phyloP scores from a whole-genome alignment of 2,888 invertebrate genomes.

The Papilio demoleus region DNA sequence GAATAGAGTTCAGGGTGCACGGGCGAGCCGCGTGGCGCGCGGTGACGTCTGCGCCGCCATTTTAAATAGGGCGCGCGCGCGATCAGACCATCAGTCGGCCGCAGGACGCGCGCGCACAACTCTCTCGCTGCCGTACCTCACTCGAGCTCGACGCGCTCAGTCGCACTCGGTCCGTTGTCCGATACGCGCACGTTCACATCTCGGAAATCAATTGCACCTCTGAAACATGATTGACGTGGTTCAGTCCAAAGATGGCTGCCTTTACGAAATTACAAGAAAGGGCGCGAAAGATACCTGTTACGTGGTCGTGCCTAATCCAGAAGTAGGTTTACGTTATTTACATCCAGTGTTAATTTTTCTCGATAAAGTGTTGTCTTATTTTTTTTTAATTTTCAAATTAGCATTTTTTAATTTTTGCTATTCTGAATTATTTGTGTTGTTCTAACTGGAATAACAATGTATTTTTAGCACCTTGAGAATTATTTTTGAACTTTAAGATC shows the following conservation, averaged over 20 bases:
- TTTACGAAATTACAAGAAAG: conserved; percentile 87
- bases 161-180: conserved; percentile 59
- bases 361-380: conserved; percentile 33
- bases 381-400: conserved; percentile 20
- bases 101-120: conserved; percentile 66
- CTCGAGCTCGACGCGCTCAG: conserved; percentile 53
- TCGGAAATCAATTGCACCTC: conserved; percentile 54
- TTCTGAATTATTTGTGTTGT: conserved; percentile 13
- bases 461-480: conserved; percentile 24
- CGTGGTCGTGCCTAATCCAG: conserved; percentile 87
- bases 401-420: conserved; percentile 10
- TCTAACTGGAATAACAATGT: conserved; percentile 6
- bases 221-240: conserved; percentile 75
- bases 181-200: conserved; percentile 58
- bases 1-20: conserved; percentile 74
- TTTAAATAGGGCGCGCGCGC: conserved; percentile 79
- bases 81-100: conserved; percentile 86
- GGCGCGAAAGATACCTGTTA: conserved; percentile 87
- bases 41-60: conserved; percentile 77
- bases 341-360: conserved; percentile 38
- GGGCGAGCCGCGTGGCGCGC: conserved; percentile 75
- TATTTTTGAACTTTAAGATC: conserved; percentile 27
- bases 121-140: conserved; percentile 45
- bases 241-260: conserved; percentile 81
- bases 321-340: conserved; percentile 76